phyloP scores from a whole-genome alignment of 2,888 invertebrate genomes.

The Pimpla rufipes region DNA sequence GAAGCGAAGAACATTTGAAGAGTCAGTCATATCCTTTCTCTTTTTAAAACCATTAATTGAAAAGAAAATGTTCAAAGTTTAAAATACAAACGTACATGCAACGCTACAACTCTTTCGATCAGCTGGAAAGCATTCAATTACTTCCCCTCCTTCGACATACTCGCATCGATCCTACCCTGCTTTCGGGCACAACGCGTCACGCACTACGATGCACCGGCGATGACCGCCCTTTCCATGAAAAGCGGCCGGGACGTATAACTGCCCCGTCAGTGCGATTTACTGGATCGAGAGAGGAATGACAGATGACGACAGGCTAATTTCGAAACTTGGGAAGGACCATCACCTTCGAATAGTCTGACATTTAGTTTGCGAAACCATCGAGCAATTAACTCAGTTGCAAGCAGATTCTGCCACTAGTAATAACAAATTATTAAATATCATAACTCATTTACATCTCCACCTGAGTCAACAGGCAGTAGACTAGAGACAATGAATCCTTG shows the following conservation, averaged over 20 bases:
- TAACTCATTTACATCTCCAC: no score
- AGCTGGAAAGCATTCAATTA: constrained; percentile 17
- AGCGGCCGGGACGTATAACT: constrained; percentile 12
- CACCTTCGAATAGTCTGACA: background rate
- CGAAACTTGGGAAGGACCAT: background rate
- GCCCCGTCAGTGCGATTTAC: constrained; percentile 1
- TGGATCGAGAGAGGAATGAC: background rate
- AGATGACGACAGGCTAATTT: constrained; percentile 12
- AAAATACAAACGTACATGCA: background rate
- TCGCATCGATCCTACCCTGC: constrained; percentile 4
- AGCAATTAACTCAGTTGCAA: background rate
- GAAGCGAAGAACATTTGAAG: background rate
- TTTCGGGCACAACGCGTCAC: background rate
- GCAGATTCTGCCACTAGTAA: background rate
- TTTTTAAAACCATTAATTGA: background rate
- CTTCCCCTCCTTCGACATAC: constrained; percentile 12
- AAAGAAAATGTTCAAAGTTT: background rate
- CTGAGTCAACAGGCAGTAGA: no score
- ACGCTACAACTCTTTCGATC: constrained; percentile 3
- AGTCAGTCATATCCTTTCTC: background rate
- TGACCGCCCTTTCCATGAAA: background rate
- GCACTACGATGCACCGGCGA: constrained; percentile 4
- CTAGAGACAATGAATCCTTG: no score
- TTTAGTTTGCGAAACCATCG: background rate
- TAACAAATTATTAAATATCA: no score